A percentile compares a stretch with the other conserved stretches of the same genome.
These are phyloP conservation scores for Theretra japonica DNA, from an alignment of 2,888 invertebrate genomes.

Conservation along the genomic window DNA sequence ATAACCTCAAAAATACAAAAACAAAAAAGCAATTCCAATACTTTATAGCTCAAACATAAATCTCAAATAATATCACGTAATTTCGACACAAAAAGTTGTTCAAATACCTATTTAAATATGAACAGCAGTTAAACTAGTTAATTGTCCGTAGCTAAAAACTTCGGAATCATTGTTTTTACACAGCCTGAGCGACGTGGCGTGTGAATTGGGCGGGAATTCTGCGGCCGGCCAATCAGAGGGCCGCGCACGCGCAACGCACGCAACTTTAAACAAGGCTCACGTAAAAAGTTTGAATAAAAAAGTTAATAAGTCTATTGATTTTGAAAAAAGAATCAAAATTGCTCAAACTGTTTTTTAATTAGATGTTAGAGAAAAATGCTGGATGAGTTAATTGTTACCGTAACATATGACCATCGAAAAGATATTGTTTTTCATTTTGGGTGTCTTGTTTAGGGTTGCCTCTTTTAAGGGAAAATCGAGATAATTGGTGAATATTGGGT, in stretches of 20 bases:
- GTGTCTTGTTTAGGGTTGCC: no score
- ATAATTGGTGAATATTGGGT: no score
- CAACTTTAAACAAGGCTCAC: neutral
- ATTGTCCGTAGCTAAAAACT: constrained; percentile 28
- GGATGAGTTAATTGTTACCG: no score
- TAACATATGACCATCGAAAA: no score
- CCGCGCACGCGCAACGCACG: constrained; percentile 40
- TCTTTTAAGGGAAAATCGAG: no score
- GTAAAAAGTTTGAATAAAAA: neutral
- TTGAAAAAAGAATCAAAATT: neutral
- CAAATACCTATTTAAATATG: constrained; percentile 1
- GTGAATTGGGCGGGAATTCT: constrained; percentile 56
- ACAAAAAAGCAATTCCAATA: neutral
- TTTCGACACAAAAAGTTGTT: neutral
- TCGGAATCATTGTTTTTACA: constrained; percentile 37
- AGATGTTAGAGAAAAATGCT: neutral
- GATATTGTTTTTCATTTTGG: no score
- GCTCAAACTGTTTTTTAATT: neutral
- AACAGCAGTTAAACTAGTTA: neutral
- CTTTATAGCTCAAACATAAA: neutral
- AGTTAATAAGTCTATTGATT: constrained; percentile 1
- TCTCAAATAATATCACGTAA: neutral
- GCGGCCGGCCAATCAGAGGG: constrained; percentile 57
- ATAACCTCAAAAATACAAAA: neutral
- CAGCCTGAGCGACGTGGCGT: constrained; percentile 48